Percentiles rank a stretch among this genome's conserved stretches.
Evolutionary conservation across 2,113 vertebrate genomes (phyloP).

Genomic region (Tragelaphus imberbis): DNA sequence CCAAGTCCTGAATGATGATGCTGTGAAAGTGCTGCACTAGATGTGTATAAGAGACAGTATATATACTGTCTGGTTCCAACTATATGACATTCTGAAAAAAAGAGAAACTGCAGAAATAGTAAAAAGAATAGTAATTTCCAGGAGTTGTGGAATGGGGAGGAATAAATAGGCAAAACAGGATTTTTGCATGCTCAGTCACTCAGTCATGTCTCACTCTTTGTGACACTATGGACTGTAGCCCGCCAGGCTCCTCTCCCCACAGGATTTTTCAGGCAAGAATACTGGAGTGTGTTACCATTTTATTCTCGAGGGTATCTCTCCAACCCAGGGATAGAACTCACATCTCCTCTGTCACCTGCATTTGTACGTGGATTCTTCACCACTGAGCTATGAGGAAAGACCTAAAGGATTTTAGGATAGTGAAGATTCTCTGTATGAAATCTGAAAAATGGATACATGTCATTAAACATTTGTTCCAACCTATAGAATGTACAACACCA

Average conservation of each 20-base stretch:
- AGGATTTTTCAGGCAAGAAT: background rate
- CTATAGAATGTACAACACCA: background rate
- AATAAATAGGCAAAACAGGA: background rate
- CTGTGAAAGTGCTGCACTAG: too few species aligned
- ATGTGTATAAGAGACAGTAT: too few species aligned
- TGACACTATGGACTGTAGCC: background rate
- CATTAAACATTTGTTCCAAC: background rate
- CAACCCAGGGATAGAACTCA: background rate
- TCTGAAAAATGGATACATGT: background rate
- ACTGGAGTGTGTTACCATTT: background rate
- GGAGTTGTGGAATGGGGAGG: background rate
- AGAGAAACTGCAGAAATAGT: background rate
- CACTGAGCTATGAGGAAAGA: background rate
- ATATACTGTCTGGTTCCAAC: background rate
- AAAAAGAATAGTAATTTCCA: background rate
- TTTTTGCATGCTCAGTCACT: background rate
- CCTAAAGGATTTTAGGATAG: background rate
- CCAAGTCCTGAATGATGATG: too few species aligned
- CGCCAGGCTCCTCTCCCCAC: background rate
- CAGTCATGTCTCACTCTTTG: background rate
- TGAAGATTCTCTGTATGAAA: background rate
- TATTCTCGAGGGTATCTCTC: background rate
- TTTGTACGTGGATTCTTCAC: background rate
- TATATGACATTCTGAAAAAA: background rate
- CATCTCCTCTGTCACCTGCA: background rate